phyloP scores from a whole-genome alignment of 1,140 invertebrate genomes.

The Apis mellifera region Amel_HAv3.1 CM009939.2:7931501-7932000 shows the following conservation, averaged over 20 bases:
- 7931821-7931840: constrained; percentile 10
- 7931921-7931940: constrained; percentile 17
- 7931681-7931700: constrained; percentile 19
- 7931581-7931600: neutral
- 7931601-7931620: constrained; percentile 19
- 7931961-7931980: neutral
- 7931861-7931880: neutral
- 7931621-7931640: constrained; percentile 58
- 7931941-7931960: neutral
- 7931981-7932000: neutral
- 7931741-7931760: constrained; percentile 12
- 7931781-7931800: constrained; percentile 37
- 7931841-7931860: constrained; percentile 5
- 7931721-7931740: neutral
- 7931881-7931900: neutral
- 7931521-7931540: too few relatives aligned
- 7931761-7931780: constrained; percentile 39
- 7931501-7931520: too few relatives aligned
- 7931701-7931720: constrained; percentile 55
- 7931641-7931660: constrained; percentile 5
- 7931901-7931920: constrained; percentile 10
- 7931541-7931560: too few relatives aligned
- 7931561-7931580: neutral
- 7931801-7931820: constrained; percentile 19
- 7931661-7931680: constrained; percentile 9